Evolutionary conservation across 2,797 vertebrate species (phyloP).

Genomic region (Coluber constrictor): DNA sequence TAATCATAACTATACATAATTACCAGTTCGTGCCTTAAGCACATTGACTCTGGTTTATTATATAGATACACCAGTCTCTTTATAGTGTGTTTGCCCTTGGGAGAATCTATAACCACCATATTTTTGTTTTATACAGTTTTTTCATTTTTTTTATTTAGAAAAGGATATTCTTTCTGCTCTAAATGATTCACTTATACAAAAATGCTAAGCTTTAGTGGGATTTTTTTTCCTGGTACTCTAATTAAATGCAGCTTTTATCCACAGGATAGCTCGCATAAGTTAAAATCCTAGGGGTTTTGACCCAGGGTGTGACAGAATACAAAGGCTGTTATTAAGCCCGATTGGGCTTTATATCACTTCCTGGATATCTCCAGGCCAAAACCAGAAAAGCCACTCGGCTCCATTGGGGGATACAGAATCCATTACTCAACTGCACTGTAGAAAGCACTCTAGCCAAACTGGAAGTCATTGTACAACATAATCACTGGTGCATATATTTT

Average conservation of each 20-base stretch:
- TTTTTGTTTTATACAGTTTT: neutral
- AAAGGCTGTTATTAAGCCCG: neutral
- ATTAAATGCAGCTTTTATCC: slow-evolving; percentile 1
- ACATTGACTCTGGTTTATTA: slow-evolving; percentile 43
- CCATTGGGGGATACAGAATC: neutral
- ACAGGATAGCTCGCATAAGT: neutral
- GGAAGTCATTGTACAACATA: neutral
- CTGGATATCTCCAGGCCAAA: neutral
- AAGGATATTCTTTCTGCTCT: slow-evolving; percentile 31
- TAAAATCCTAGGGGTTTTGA: slow-evolving; percentile 30
- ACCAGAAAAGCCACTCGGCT: neutral
- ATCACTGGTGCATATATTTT: neutral
- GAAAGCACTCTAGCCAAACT: slow-evolving; percentile 1
- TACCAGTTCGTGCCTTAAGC: slow-evolving; percentile 51
- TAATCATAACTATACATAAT: slow-evolving; percentile 58
- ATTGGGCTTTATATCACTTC: neutral
- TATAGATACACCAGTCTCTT: slow-evolving; percentile 30
- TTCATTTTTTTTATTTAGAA: neutral
- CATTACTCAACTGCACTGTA: neutral
- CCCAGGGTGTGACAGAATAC: slow-evolving; percentile 8
- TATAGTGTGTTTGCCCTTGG: slow-evolving; percentile 48
- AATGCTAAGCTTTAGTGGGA: slow-evolving; percentile 8
- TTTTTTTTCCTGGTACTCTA: slow-evolving; percentile 16
- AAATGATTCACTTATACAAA: slow-evolving; percentile 22
- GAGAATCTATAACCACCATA: slow-evolving; percentile 39